phyloP scores from a whole-genome alignment of 2,113 vertebrate species.

The Spea bombifrons region DNA sequence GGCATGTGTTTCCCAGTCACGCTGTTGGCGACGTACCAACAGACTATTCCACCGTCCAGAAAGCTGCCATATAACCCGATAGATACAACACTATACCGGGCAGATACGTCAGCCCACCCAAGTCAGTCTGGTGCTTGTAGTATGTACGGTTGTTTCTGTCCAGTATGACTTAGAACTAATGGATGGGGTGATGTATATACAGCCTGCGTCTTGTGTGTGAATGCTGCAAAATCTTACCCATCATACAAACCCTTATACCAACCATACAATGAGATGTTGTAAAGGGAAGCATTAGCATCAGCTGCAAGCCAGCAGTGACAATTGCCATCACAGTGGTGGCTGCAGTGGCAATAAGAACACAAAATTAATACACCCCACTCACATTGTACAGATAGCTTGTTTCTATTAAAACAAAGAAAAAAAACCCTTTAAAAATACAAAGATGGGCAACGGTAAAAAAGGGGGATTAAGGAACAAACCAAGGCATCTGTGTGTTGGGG shows the following conservation, averaged over 20 bases:
- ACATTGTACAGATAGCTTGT: conserved; percentile 42
- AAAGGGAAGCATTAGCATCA: conserved; percentile 98
- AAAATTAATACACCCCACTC: conserved; percentile 89
- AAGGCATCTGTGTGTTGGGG: too few relatives aligned
- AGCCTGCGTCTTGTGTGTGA: conserved; percentile 41
- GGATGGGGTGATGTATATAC: neutral
- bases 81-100: too few relatives aligned
- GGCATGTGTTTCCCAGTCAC: too few relatives aligned
- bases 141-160: neutral
- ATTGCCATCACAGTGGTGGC: conserved; percentile 97
- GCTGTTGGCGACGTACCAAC: too few relatives aligned
- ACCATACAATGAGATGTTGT: conserved; percentile 99
- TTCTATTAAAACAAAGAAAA: conserved; percentile 25
- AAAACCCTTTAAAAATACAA: conserved; percentile 12
- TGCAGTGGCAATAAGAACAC: conserved; percentile 99
- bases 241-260: conserved; percentile 99
- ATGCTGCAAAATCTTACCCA: conserved; percentile 82
- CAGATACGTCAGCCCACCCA: too few relatives aligned
- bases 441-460: conserved; percentile 38
- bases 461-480: neutral
- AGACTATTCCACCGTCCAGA: too few relatives aligned
- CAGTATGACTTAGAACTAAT: neutral
- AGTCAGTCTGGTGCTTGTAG: too few relatives aligned
- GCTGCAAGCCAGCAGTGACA: conserved; percentile 97
- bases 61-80: too few relatives aligned